These are phyloP conservation scores for Lota lota DNA, from an alignment of 2,113 vertebrate species.

Conservation along the genomic window DNA sequence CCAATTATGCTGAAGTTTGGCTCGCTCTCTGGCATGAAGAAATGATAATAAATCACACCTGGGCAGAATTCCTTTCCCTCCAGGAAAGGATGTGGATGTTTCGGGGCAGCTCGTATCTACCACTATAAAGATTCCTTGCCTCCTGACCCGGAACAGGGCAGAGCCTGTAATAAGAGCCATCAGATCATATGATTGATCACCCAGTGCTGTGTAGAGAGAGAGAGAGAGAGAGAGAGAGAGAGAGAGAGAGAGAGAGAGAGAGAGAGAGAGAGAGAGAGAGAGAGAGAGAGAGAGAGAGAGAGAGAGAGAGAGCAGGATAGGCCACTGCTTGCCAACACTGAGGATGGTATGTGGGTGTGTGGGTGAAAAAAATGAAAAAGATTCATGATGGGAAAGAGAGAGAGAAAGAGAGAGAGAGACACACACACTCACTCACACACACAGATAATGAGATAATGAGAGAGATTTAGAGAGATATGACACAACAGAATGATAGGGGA, in stretches of 20 bases:
- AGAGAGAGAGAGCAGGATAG: slow-evolving; percentile 58
- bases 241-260: slow-evolving; percentile 32
- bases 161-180: slow-evolving; percentile 67
- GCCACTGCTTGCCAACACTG: slow-evolving; percentile 59
- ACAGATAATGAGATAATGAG: neutral
- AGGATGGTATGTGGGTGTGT: slow-evolving; percentile 69
- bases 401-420: slow-evolving; percentile 31
- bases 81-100: slow-evolving; percentile 33
- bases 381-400: neutral
- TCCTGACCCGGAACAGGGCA: slow-evolving; percentile 54
- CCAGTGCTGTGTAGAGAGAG: slow-evolving; percentile 31
- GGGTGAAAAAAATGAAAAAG: slow-evolving; percentile 44
- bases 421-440: no score
- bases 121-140: slow-evolving; percentile 56
- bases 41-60: slow-evolving; percentile 63
- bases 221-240: slow-evolving; percentile 49
- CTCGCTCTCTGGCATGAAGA: no score
- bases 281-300: slow-evolving; percentile 19
- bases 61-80: slow-evolving; percentile 32
- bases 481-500: neutral
- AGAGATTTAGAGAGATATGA: neutral
- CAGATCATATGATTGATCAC: slow-evolving; percentile 65
- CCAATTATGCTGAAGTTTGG: no score
- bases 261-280: no score
- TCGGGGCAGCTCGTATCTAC: slow-evolving; percentile 44